Base-by-base conservation (phyloP, 30 jellyfish, hydroid and myxozoan genomes). In the Turritopsis dohrnii region DNA sequence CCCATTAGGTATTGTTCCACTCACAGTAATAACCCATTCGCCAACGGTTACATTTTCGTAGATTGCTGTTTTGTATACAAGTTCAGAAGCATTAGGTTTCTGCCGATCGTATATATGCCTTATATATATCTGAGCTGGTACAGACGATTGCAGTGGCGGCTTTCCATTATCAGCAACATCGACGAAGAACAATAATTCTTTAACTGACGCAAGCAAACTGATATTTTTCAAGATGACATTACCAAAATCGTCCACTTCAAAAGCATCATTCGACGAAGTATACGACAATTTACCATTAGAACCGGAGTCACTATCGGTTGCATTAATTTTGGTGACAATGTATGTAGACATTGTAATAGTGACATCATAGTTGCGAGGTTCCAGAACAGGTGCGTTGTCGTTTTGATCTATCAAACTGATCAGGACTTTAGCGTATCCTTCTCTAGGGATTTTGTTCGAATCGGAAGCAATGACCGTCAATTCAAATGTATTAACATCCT, bases 391-490 rank as follows among this genome's bases (percentile, higher is more conserved):
- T 8, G 29, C n/a, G 65, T 81, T 81, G 53, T 81, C 88, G 66
- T 81, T 81, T 28, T 53, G 41, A 81, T 81, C 88, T 16, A 65
- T 21, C 9, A 65, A 0, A 29, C 28, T 26, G 0, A 80, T 80
- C 26, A 9, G 16, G n/a, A 65, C 85, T 29, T 80, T 76, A 30
- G 81, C 83, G 23, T 21, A 52, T 29, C 77, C 77, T n/a, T 69
- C 16, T 9, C 77, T 23, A 8, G 52, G 18, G 21, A 89, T 92
- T 9, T 21, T 28, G 18, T 95, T 95, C 17, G 76, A 53, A 76
- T 94, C 99, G 16, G 89, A 65, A 19, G 96, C 96, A 1, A 18
- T 29, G 8, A 84, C 94, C 1, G 28, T 25, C 29, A 83, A 26
- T 7, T 29, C 71, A 52, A 85, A 29, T 8, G 21, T 19, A 19